Percentiles rank a stretch among this genome's conserved stretches.
Evolutionary conservation across 2,888 invertebrate genomes (phyloP).

Genomic region (Pterostichus madidus): DNA sequence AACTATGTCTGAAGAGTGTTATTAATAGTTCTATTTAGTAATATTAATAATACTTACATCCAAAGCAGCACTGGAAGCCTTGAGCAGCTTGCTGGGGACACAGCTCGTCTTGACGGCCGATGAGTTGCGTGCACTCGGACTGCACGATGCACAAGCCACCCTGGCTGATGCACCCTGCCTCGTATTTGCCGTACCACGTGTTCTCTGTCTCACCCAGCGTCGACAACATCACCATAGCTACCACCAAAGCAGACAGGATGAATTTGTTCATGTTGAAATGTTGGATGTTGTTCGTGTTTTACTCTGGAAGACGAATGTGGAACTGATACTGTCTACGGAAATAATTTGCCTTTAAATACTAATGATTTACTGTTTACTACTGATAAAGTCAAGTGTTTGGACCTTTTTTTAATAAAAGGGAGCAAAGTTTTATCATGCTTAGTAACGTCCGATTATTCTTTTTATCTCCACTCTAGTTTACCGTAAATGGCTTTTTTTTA

Average conservation of each 20-base stretch:
- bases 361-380: neutral
- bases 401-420: no score
- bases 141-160: constrained; percentile 24
- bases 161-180: neutral
- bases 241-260: neutral
- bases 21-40: no score
- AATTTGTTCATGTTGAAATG: constrained; percentile 14
- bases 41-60: constrained; percentile 39
- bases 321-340: neutral
- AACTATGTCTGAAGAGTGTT: no score
- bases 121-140: neutral
- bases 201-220: neutral
- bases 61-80: constrained; percentile 42
- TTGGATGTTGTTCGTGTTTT: neutral
- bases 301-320: neutral
- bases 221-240: neutral
- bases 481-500: no score
- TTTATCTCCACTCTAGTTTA: no score
- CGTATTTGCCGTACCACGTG: constrained; percentile 8
- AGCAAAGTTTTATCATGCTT: no score
- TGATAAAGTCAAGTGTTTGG: neutral
- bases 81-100: constrained; percentile 37
- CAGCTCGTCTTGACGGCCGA: neutral
- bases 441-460: no score
- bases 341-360: neutral